Evolutionary conservation across 2,888 invertebrate species (phyloP).

Genomic region (Volucella inanis): DNA sequence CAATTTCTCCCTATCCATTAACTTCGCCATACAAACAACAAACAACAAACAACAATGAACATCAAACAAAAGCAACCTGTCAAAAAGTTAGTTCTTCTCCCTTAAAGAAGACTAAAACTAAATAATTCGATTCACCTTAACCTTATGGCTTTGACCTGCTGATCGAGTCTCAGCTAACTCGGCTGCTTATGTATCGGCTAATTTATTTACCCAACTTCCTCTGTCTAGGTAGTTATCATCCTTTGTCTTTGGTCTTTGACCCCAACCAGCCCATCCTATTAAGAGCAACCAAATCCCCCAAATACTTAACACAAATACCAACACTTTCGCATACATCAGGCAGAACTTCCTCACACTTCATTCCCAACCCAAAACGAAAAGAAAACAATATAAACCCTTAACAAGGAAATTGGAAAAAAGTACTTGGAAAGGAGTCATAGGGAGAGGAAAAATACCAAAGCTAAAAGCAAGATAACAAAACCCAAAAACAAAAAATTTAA

Average conservation of each 20-base stretch:
- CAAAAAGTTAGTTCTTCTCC: constrained; percentile 27
- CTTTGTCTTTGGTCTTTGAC: neutral
- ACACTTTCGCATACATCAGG: constrained; percentile 42
- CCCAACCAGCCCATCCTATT: constrained; percentile 10
- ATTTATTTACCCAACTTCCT: constrained; percentile 60
- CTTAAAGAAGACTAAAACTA: constrained; percentile 14
- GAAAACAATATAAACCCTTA: constrained; percentile 5
- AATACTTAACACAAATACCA: constrained; percentile 58
- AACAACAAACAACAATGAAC: constrained; percentile 23
- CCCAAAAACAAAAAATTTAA: neutral
- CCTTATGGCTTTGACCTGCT: constrained; percentile 25
- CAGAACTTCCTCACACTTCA: constrained; percentile 21
- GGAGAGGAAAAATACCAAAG: too few species aligned
- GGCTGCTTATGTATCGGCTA: constrained; percentile 1
- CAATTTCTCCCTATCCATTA: constrained; percentile 21
- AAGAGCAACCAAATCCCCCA: constrained; percentile 46
- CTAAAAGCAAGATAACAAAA: too few species aligned
- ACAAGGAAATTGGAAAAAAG: neutral
- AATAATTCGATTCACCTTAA: constrained; percentile 58
- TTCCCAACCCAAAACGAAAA: neutral
- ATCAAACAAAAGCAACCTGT: constrained; percentile 11
- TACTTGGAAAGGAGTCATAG: neutral
- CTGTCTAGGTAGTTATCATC: neutral
- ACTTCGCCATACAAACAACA: constrained; percentile 31
- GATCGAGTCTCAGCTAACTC: constrained; percentile 10